A percentile compares a stretch with the other conserved stretches of the same genome.
Conservation (phyloP, 2,888 invertebrate genomes). For the Euspilapteryx auroguttella region DNA sequence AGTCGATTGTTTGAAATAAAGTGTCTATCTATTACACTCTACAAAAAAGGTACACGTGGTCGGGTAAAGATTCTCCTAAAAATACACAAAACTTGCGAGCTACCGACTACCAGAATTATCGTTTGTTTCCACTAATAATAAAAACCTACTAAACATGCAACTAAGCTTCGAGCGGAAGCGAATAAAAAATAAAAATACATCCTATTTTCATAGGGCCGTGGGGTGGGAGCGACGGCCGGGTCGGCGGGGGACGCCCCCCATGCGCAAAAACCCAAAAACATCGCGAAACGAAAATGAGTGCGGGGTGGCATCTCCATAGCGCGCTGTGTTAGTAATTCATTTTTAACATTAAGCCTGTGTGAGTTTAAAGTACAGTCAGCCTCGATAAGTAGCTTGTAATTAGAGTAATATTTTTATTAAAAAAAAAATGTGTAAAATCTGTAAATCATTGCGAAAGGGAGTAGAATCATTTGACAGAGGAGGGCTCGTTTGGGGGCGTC, state of each 20-base stretch:
- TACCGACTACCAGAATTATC: conserved; percentile 13
- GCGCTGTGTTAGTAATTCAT: conserved; percentile 59
- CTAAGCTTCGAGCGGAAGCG: conserved; percentile 56
- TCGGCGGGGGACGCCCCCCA: conserved; percentile 29
- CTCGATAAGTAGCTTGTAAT: conserved; percentile 6
- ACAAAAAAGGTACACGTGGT: no score
- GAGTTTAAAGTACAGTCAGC: conserved; percentile 55
- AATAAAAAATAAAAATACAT: conserved; percentile 63
- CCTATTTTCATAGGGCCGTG: conserved; percentile 61
- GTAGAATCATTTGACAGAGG: no score
- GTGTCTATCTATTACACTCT: no score
- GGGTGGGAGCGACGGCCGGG: conserved; percentile 18
- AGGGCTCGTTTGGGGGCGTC: no score
- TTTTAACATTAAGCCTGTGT: conserved; percentile 59
- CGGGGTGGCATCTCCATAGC: conserved; percentile 30
- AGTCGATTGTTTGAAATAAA: no score
- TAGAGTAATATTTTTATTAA: no score
- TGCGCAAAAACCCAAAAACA: conserved; percentile 64
- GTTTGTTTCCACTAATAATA: conserved; percentile 56
- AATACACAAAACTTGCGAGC: conserved; percentile 20
- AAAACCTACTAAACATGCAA: conserved; percentile 63
- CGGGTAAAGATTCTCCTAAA: no score
- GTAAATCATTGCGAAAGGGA: no score
- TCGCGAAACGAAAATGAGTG: conserved; percentile 61
- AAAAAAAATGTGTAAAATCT: no score